Base-by-base conservation (phyloP, 2,888 invertebrate genomes). In the Lasioglossum vierecki region DNA sequence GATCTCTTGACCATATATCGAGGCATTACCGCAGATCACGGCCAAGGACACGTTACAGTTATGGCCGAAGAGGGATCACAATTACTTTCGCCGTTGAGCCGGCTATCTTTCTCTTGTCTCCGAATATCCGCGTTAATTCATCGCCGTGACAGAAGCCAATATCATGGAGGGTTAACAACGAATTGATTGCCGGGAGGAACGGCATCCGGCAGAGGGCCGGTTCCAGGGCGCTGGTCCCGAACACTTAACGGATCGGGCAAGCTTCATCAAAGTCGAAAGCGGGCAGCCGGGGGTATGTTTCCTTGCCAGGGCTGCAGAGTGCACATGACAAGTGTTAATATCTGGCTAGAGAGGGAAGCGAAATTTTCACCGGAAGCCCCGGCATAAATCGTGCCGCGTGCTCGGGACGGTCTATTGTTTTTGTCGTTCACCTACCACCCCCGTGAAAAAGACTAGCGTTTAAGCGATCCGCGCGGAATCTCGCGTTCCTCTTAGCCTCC, bases 281-380 rank as follows among this genome's bases (percentile, higher is more conserved):
- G 82, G 68, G 49, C 70, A 57, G 68, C 60, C 30, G 30, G 44
- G 63, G 57, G 57, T 83, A 73, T 80, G 86, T 79, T 86, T 79
- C 82, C 86, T 86, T 79, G 86, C 73, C 86, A 79, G 70, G 49
- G 78, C 70, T 41, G 86, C 78, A n/a, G 83, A 83, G 83, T 87
- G 87, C 87, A 46, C 76, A 72, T 87, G 87, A 87, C 87, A 87
- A 83, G 87, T 88, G 87, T 88, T 88, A 88, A 88, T 88, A 87
- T 82, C 88, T 72, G 57, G 87, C 75, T 77, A 79, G 71, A 44
- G 71, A 41, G 44, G 39, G 71, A 71, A 44, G 41, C 74, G 79
- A 82, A 87, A 84, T 87, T 87, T 88, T 84, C 84, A 66, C 41
- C 76, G 84, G 72, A 80, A 77, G 30, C 84, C 60, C 60, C 6